Evolutionary conservation across 1,140 invertebrate genomes (phyloP), one percentile per base, ranked within the genome.

Genomic region (Battus philenor): DNA sequence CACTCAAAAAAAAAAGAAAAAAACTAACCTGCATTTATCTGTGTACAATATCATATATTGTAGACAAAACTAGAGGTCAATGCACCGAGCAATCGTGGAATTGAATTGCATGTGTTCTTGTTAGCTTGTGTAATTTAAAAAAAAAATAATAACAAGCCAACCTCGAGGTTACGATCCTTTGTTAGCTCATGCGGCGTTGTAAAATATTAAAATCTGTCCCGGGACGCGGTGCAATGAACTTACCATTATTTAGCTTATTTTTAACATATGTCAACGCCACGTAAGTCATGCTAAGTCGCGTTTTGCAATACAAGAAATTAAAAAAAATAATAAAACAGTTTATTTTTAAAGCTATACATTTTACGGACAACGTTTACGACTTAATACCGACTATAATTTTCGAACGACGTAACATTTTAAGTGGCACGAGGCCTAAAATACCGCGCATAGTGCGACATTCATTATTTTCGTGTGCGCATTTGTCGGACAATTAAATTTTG

Each of bases 231-330:
- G 33, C 48, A 45, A 39, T 18, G 48, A 50, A 45, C 43, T 45
- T 10, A n/a, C 15, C 15, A 50, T 44, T 50, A 33, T 50, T 31
- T 31, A 30, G 13, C 24, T 38, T 50, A 44, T 44, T 45, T 50
- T 45, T 45, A 45, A 32, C 11, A 27, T 44, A 31, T 49, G 22
- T 34, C 33, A 11, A 1, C 6, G 5, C 7, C 18, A 7, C 13
- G 29, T 44, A 32, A 22, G 20, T 30, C 32, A 18, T 34, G 15
- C 20, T 34, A 34, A 34, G 32, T 15, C 32, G 17, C 20, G 12
- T 12, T 31, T 9, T 29, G 13, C 17, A 9, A 16, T 16, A 18
- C 17, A 18, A 18, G n/a, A n/a, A n/a, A n/a, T n/a, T n/a, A n/a
- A n/a, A n/a, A n/a, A n/a, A n/a, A n/a, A n/a, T n/a, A n/a, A n/a